phyloP scores from a whole-genome alignment of 2,888 invertebrate species.

The Mythimna ferrago region DNA sequence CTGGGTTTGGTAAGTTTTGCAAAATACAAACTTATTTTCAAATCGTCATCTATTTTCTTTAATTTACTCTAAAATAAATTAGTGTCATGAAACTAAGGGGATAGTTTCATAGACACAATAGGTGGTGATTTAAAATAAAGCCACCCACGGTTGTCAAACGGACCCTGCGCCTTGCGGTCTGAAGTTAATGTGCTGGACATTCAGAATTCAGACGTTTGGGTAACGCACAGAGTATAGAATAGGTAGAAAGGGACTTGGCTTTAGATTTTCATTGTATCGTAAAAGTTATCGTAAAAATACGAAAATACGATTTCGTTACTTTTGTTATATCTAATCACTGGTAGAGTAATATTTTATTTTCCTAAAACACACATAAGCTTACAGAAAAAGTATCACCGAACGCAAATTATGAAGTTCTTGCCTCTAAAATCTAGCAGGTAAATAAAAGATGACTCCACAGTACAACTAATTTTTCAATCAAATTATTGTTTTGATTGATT shows the following conservation, averaged over 20 bases:
- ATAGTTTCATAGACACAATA: constrained; percentile 80
- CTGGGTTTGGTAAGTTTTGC: background rate
- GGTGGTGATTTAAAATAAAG: constrained; percentile 87
- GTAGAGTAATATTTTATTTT: no score
- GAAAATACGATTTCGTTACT: no score
- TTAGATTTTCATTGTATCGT: no score
- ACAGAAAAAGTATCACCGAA: no score
- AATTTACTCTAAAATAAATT: constrained; percentile 41
- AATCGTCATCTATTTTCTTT: background rate
- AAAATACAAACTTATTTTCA: background rate
- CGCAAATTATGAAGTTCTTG: no score
- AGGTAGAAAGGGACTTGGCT: constrained; percentile 43
- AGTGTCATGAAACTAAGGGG: constrained; percentile 17
- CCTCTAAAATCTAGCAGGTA: no score
- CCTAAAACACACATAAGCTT: no score
- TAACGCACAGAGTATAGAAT: constrained; percentile 53
- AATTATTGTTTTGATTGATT: no score
- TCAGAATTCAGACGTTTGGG: constrained; percentile 80
- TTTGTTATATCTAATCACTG: no score
- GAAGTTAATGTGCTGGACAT: constrained; percentile 90
- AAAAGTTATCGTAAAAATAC: no score
- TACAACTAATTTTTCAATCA: no score
- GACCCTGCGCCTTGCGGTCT: constrained; percentile 80
- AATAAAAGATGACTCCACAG: no score
- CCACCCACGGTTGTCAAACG: constrained; percentile 82